These are phyloP conservation scores for Taeniopygia guttata DNA, from an alignment of 2,797 vertebrate species.

Conservation along the genomic window DNA sequence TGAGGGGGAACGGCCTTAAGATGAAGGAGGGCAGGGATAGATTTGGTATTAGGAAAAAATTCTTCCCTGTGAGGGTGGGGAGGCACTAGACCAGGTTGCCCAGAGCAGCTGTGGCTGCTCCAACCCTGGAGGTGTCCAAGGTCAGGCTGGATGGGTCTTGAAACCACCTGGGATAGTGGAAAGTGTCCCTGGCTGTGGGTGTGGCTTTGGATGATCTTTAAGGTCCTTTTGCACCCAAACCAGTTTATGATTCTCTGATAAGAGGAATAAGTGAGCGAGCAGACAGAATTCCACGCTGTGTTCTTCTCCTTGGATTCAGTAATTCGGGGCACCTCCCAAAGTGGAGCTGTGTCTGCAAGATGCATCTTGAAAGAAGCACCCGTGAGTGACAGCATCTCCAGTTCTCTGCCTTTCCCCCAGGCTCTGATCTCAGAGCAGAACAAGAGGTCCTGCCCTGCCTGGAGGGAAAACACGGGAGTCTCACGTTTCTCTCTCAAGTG, in stretches of 20 bases:
- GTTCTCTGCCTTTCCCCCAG: neutral
- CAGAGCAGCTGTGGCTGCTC: neutral
- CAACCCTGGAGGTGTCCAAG: neutral
- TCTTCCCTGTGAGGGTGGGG: neutral
- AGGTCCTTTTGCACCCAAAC: neutral
- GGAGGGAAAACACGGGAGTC: neutral
- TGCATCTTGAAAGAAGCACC: neutral
- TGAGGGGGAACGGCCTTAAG: neutral
- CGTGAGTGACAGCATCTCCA: neutral
- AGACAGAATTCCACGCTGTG: neutral
- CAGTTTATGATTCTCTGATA: too few relatives aligned
- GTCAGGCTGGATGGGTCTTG: neutral
- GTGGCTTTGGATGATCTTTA: neutral
- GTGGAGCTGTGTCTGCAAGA: neutral
- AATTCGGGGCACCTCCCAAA: neutral
- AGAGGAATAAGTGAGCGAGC: neutral
- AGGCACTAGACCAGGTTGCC: fast-evolving
- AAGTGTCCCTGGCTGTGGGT: neutral
- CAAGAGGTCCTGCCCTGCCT: neutral
- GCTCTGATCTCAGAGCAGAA: neutral
- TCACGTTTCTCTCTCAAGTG: neutral
- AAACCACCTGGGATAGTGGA: neutral
- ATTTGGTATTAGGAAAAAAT: neutral
- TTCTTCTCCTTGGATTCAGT: neutral
- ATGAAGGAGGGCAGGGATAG: neutral